Evolutionary conservation across 1,140 invertebrate genomes (phyloP).

Genomic region (Arctopsyche grandis): DNA sequence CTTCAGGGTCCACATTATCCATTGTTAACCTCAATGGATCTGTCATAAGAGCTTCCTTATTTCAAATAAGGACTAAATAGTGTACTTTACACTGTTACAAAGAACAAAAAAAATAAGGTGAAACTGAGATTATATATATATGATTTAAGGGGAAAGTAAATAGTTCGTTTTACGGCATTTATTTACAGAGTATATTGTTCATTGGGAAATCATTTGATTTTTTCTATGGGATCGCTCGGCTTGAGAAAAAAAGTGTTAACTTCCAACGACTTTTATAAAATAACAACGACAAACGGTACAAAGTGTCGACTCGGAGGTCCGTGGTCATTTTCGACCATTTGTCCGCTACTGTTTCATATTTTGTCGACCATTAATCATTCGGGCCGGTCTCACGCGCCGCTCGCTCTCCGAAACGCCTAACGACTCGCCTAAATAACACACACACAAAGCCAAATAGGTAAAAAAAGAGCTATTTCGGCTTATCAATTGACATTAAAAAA

Average conservation of each 20-base stretch:
- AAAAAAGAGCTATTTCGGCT: constrained; percentile 42
- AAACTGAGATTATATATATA: no score
- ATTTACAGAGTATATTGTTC: no score
- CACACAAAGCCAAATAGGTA: not conserved
- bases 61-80: no score
- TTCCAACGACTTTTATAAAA: constrained; percentile 1
- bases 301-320: constrained; percentile 27
- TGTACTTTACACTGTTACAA: no score
- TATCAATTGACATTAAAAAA: constrained; percentile 37
- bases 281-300: constrained; percentile 27
- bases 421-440: constrained; percentile 18
- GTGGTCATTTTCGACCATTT: constrained; percentile 19
- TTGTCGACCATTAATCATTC: constrained; percentile 38
- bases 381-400: constrained; percentile 32
- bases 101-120: no score
- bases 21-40: no score
- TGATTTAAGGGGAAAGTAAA: no score
- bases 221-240: no score
- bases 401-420: constrained; percentile 32
- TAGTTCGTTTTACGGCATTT: no score
- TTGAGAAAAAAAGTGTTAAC: constrained; percentile 31
- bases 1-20: no score
- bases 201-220: no score
- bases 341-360: constrained; percentile 40
- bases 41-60: no score